phyloP scores from a whole-genome alignment of 2,888 invertebrate species.

The Artemia sp. region DNA sequence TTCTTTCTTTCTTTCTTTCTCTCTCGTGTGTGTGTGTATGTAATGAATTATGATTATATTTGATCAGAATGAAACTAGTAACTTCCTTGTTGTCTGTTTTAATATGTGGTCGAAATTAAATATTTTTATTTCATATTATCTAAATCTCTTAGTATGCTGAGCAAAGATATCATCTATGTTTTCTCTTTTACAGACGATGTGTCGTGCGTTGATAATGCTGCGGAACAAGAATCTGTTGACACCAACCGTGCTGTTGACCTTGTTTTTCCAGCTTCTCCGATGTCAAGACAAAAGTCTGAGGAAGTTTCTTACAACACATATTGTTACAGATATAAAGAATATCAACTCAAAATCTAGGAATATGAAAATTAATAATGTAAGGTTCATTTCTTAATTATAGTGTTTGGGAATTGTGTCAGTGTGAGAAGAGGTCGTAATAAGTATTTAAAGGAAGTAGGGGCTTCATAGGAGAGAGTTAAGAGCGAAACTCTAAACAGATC shows the following conservation, averaged over 20 bases:
- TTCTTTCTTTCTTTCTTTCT: too few relatives aligned
- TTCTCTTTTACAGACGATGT: conserved; percentile 45
- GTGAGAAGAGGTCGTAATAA: too few relatives aligned
- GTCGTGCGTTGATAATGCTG: conserved; percentile 76
- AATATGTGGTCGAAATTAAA: neutral
- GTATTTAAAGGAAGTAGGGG: too few relatives aligned
- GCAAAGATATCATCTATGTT: neutral
- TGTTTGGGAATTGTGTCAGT: too few relatives aligned
- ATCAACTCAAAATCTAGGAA: conserved; percentile 85
- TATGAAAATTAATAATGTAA: conserved; percentile 61
- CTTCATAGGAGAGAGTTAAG: too few relatives aligned
- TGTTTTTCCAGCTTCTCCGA: conserved; percentile 77
- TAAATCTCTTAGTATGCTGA: neutral
- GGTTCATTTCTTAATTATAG: conserved; percentile 16
- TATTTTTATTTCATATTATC: neutral
- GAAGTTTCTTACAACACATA: conserved; percentile 72
- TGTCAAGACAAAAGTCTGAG: conserved; percentile 79
- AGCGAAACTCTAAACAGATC: too few relatives aligned
- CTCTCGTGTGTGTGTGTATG: too few relatives aligned
- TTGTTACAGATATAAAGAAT: conserved; percentile 85
- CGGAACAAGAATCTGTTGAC: conserved; percentile 79
- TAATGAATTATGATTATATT: too few relatives aligned
- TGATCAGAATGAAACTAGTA: neutral
- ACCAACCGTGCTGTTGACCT: conserved; percentile 63
- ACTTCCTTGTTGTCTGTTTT: neutral